These are phyloP conservation scores for Hiodon tergisus DNA, from an alignment of 2,113 vertebrate genomes.

Conservation along the genomic window DNA sequence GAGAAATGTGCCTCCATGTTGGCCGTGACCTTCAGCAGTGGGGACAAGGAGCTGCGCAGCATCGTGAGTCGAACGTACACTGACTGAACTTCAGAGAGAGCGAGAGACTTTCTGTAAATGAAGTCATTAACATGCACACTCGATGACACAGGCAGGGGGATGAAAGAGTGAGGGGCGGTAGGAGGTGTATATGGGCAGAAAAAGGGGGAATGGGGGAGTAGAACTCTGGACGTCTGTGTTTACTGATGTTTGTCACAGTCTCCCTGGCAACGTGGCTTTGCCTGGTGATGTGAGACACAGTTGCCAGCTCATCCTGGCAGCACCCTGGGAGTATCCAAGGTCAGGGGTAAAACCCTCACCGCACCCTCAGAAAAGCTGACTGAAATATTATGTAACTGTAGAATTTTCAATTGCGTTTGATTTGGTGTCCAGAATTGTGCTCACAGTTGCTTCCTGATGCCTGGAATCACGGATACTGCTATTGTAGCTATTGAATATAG, in stretches of 20 bases:
- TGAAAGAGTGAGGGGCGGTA: neutral
- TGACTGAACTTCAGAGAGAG: neutral
- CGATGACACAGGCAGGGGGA: neutral
- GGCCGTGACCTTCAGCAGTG: conserved; percentile 93
- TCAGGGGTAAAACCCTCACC: neutral
- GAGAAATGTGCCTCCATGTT: conserved; percentile 95
- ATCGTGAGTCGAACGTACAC: conserved; percentile 70
- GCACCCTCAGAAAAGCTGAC: neutral
- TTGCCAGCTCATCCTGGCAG: conserved; percentile 16
- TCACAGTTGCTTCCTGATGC: too few species aligned
- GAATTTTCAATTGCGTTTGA: too few species aligned
- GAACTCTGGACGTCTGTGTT: conserved; percentile 33
- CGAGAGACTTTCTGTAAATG: neutral
- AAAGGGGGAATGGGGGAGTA: neutral
- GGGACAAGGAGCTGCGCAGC: conserved; percentile 76
- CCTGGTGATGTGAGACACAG: conserved; percentile 22
- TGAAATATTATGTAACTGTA: neutral
- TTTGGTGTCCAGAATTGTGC: too few species aligned
- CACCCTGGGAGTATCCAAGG: conserved; percentile 12
- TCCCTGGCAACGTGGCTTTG: conserved; percentile 43
- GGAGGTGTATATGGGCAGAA: neutral
- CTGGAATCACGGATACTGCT: too few species aligned
- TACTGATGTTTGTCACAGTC: conserved; percentile 45
- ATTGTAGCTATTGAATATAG: too few species aligned
- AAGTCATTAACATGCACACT: neutral